phyloP scores from a whole-genome alignment of 2,888 invertebrate species.

The Miltochrista miniata region DNA sequence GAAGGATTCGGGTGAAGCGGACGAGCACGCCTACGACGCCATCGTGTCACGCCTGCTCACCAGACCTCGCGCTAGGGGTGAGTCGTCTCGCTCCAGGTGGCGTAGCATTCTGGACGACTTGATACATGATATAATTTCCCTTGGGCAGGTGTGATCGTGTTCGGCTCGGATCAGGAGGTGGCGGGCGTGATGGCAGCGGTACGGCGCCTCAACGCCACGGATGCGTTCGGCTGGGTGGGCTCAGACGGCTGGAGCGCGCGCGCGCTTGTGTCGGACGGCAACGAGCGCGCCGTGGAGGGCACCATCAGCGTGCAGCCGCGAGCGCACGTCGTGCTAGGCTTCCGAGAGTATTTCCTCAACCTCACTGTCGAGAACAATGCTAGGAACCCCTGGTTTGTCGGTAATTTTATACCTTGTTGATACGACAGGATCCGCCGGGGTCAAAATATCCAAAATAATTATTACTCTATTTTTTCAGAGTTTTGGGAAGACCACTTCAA shows the following conservation, averaged over 20 bases:
- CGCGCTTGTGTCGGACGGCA: constrained; percentile 92
- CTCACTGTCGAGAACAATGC: constrained; percentile 93
- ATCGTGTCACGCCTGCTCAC: constrained; percentile 92
- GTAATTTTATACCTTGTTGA: constrained; percentile 72
- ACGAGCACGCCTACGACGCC: constrained; percentile 92
- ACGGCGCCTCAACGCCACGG: constrained; percentile 91
- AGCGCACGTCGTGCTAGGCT: constrained; percentile 93
- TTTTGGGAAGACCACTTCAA: constrained; percentile 98
- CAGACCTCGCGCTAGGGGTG: constrained; percentile 94
- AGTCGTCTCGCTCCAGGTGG: neutral
- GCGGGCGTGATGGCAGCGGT: constrained; percentile 97
- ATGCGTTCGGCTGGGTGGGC: constrained; percentile 96
- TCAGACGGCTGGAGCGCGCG: constrained; percentile 98
- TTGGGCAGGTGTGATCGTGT: constrained; percentile 96
- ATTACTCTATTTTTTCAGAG: constrained; percentile 79
- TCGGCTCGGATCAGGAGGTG: constrained; percentile 98
- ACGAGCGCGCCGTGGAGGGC: constrained; percentile 89
- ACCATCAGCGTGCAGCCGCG: constrained; percentile 97
- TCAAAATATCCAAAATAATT: neutral
- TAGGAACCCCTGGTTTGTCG: constrained; percentile 97
- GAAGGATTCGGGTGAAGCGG: constrained; percentile 97
- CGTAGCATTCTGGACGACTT: too few relatives aligned
- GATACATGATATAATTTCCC: too few relatives aligned
- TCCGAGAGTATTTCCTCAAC: constrained; percentile 93
- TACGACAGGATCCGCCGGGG: neutral